Conservation (phyloP, 2,113 vertebrate species). For the Tapirus terrestris region DNA sequence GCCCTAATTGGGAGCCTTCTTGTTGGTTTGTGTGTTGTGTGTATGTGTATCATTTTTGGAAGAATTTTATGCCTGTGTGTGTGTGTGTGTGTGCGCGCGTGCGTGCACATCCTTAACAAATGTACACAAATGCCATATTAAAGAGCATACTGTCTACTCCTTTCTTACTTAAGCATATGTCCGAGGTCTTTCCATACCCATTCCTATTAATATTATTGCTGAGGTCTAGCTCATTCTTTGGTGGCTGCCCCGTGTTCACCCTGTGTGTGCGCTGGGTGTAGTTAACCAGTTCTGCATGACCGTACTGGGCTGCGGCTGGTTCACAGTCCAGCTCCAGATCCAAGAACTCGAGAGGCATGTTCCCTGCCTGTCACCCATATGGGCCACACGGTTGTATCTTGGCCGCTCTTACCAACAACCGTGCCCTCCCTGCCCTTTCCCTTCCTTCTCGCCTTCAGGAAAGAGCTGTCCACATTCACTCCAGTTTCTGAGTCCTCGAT, state of each 20-base stretch:
- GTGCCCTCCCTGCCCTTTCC: not conserved
- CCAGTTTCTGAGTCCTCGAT: not conserved
- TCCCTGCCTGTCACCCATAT: no score
- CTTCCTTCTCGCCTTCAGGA: not conserved
- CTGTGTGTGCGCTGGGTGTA: rapidly evolving
- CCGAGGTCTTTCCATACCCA: not conserved
- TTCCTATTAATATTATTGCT: no score
- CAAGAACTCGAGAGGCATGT: not conserved
- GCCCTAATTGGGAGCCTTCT: not conserved
- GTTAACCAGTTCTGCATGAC: not conserved
- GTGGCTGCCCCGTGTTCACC: rapidly evolving
- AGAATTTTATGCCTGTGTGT: not conserved
- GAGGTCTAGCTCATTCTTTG: no score
- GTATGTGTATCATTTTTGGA: not conserved
- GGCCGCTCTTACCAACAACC: not conserved
- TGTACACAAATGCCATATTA: not conserved
- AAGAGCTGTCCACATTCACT: not conserved
- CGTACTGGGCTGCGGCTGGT: not conserved
- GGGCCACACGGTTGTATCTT: not conserved
- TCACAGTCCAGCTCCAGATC: not conserved
- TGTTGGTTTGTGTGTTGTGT: not conserved
- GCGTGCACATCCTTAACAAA: not conserved
- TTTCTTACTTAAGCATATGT: not conserved
- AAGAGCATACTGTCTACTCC: not conserved
- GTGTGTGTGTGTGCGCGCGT: not conserved